Evolutionary conservation across 2,888 invertebrate genomes (phyloP), one percentile per base, ranked within the genome.

Genomic region (Malachius bipustulatus): DNA sequence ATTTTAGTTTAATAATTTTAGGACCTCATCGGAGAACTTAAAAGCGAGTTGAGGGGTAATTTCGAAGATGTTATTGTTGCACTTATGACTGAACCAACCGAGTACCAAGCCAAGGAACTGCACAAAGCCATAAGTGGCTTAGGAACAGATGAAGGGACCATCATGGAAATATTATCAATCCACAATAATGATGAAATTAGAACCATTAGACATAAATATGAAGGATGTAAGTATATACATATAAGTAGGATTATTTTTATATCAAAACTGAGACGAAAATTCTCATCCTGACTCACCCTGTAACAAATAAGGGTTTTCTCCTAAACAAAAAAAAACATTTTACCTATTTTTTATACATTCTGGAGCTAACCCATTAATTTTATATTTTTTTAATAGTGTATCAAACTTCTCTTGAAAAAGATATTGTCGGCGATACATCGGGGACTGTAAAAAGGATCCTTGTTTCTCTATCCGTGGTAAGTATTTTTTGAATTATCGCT

Each of bases 361-460:
- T n/a, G n/a, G n/a, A n/a, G n/a, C n/a, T n/a, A n/a, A n/a, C n/a
- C n/a, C n/a, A n/a, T n/a, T n/a, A n/a, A n/a, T n/a, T n/a, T n/a
- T n/a, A n/a, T n/a, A n/a, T n/a, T n/a, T n/a, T n/a, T n/a, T n/a
- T n/a, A n/a, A n/a, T n/a, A 91, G 90, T 87, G 57, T 90, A 77
- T 54, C 77, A 79, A 34, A 75, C 69, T 34, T 71, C 79, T 24
- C 66, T 93, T 47, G 91, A 93, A 55, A 74, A 79, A 33, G 90
- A 90, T 56, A 65, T 93, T 26, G 74, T 74, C 45, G 76, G 79
- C 32, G 96, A 96, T 59, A 90, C 91, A 2, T 89, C 90, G 26
- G 94, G 94, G 11, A 81, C 81, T 56, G 89, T 94, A 63, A 82
- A 85, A 61, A 73, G 89, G 38, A 68, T 96, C 19, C 73, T 96